These are phyloP conservation scores for Gisinianus flammeolus DNA, from an alignment of 2,888 invertebrate genomes.

Conservation along the genomic window DNA sequence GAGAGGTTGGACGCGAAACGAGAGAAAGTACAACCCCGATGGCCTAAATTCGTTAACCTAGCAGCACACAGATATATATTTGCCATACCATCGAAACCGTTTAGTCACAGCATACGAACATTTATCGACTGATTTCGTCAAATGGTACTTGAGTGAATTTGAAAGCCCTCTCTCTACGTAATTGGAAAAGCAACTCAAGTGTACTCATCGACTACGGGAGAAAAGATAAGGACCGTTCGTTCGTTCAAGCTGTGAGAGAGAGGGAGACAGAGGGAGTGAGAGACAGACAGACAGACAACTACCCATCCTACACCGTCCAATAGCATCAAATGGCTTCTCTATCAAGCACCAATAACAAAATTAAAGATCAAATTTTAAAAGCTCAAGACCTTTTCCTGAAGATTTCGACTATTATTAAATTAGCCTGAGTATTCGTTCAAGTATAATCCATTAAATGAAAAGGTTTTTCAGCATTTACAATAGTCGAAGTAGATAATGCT, in stretches of 20 bases:
- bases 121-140: slow-evolving; percentile 36
- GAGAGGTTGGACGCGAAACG: background rate
- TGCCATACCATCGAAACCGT: background rate
- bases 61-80: background rate
- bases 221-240: background rate
- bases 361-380: background rate
- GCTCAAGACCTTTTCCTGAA: no score
- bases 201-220: background rate
- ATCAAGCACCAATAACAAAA: background rate
- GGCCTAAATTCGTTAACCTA: background rate
- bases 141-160: slow-evolving; percentile 32
- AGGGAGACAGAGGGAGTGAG: background rate
- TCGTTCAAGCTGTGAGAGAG: background rate
- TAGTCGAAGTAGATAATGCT: no score
- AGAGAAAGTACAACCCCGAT: background rate
- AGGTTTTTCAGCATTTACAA: no score
- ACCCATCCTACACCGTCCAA: background rate
- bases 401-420: background rate
- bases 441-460: no score
- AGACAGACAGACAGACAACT: background rate
- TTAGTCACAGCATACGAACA: background rate
- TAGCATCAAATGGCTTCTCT: background rate
- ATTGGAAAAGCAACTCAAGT: slow-evolving; percentile 35
- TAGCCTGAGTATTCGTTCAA: no score
- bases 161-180: slow-evolving; percentile 31